Evolutionary conservation across 2,797 vertebrate species (phyloP).

Genomic region (Dromococcyx pavoninus): DNA sequence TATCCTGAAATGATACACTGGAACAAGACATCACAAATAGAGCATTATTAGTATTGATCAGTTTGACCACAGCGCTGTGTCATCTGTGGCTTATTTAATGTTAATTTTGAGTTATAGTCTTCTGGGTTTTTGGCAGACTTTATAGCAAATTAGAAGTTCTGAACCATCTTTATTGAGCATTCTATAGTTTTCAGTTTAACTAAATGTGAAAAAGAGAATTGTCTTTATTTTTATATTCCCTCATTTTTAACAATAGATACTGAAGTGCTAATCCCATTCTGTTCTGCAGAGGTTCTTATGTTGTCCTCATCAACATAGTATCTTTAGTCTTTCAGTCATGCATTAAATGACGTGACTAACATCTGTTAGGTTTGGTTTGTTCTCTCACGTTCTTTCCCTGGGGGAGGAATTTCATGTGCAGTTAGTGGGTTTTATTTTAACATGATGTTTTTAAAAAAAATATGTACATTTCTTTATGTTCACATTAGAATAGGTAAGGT

Average conservation of each 20-base stretch:
- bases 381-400: slow-evolving; percentile 16
- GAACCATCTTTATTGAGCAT: not conserved
- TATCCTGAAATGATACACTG: not conserved
- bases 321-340: slow-evolving; percentile 45
- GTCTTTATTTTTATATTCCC: not conserved
- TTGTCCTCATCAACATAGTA: not conserved
- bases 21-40: not conserved
- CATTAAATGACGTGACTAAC: slow-evolving; percentile 41
- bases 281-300: not conserved
- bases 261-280: not conserved
- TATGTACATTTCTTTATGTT: not conserved
- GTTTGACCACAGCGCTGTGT: not conserved
- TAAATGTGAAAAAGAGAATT: not conserved
- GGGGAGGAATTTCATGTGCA: slow-evolving; percentile 3
- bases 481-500: not conserved
- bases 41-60: not conserved
- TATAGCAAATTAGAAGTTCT: not conserved
- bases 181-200: not conserved
- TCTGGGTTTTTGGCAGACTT: not conserved
- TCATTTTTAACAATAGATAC: not conserved
- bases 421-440: not conserved
- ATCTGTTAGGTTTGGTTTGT: slow-evolving; percentile 40
- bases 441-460: fast-evolving
- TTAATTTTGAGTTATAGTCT: not conserved
- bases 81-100: not conserved